Evolutionary conservation across 1,140 invertebrate genomes (phyloP), one percentile per base, ranked within the genome.

Genomic region (Metopolophium dirhodum): DNA sequence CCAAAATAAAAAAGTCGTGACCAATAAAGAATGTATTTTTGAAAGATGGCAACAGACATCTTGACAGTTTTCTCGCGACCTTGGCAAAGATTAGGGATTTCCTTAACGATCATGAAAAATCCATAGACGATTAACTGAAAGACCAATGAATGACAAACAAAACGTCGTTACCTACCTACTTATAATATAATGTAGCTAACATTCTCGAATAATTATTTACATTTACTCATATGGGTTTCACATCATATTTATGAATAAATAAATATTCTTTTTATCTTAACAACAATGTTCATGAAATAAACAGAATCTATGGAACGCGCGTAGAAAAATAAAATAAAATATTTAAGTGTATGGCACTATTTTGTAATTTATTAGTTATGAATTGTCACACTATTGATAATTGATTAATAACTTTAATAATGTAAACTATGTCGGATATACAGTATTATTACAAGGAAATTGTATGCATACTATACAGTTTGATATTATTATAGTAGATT

Each of bases 71-170:
- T 37, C 9, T 49, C 68, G 77, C n/a, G 22, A 23, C 90, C 90
- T 92, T 92, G 51, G 37, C n/a, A 37, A 47, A 82, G 77, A 77
- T 83, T 49, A 92, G 90, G 90, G 68, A 92, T 92, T 92, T 51
- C 90, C 90, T 51, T 82, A 54, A 82, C 35, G 68, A 82, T 82
- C 47, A 92, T 51, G n/a, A 92, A 92, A 91, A 92, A 37, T 92
- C 77, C 77, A 35, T 82, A 92, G n/a, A 51, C 45, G 22, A 37
- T 92, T 82, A 35, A 83, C 47, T 49, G 22, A 82, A n/a, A 35
- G 18, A 51, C 77, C n/a, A 23, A 57, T 47, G 35, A 26, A 89
- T 54, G 30, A 49, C 37, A 68, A 91, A 90, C 54, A 37, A 90
- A 61, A 61, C n/a, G 37, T 61, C n/a, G n/a, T n/a, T n/a, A n/a